Conservation (phyloP, 2,888 invertebrate genomes). For the Odontocerum albicorne region DNA sequence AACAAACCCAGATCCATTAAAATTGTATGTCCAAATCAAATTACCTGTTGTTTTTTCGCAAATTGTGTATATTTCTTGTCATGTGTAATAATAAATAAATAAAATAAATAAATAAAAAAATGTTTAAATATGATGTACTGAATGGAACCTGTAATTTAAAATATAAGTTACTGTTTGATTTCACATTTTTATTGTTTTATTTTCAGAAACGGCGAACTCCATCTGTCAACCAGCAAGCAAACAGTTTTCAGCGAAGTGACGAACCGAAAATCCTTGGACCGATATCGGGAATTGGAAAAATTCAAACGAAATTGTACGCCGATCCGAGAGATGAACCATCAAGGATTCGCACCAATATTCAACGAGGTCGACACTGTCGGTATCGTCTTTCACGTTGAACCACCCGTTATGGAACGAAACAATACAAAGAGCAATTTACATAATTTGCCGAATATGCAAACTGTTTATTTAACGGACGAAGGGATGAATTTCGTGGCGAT, state of each 20-base stretch:
- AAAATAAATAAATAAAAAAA: too few relatives aligned
- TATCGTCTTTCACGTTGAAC: conserved; percentile 61
- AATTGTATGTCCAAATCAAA: too few relatives aligned
- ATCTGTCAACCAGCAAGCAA: conserved; percentile 57
- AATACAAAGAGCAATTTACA: conserved; percentile 37
- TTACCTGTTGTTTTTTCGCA: too few relatives aligned
- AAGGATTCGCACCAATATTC: conserved; percentile 51
- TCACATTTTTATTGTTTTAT: conserved; percentile 7
- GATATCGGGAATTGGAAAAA: conserved; percentile 38
- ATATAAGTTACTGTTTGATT: too few relatives aligned
- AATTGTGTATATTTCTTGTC: too few relatives aligned
- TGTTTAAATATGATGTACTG: too few relatives aligned
- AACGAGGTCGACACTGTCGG: conserved; percentile 77
- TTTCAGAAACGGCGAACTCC: conserved; percentile 56
- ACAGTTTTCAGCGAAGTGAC: conserved; percentile 50
- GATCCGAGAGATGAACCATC: conserved; percentile 50
- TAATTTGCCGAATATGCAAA: conserved; percentile 47
- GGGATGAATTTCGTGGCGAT: conserved; percentile 56
- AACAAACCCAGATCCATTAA: too few relatives aligned
- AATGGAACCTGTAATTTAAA: too few relatives aligned
- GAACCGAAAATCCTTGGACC: conserved; percentile 34
- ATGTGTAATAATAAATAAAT: too few relatives aligned
- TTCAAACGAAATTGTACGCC: conserved; percentile 48
- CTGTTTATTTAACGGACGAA: conserved; percentile 61
- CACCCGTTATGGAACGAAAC: conserved; percentile 46